These are phyloP conservation scores for Calonectris borealis DNA, from an alignment of 2,113 vertebrate species.

Conservation along the genomic window DNA sequence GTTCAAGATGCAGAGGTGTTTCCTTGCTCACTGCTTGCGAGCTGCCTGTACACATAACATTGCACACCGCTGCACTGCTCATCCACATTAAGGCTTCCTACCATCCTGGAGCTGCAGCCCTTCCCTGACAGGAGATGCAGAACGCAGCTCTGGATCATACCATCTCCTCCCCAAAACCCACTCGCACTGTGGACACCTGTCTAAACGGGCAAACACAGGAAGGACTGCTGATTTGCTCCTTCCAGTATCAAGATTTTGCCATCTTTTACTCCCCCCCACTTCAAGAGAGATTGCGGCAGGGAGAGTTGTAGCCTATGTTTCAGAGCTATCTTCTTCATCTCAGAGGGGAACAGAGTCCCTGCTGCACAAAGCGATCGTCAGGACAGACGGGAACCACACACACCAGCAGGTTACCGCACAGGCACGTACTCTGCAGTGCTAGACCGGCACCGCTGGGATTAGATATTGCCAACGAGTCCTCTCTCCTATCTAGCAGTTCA, in stretches of 20 bases:
- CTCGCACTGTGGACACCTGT: accelerated
- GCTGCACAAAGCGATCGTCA: neutral
- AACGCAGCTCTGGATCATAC: neutral
- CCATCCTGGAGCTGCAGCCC: neutral
- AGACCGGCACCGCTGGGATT: neutral
- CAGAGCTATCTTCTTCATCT: neutral
- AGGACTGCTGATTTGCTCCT: neutral
- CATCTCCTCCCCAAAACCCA: neutral
- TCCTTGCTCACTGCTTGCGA: neutral
- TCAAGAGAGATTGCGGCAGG: neutral
- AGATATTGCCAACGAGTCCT: neutral
- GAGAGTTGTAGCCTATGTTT: neutral
- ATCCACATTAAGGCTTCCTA: neutral
- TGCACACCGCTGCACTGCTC: neutral
- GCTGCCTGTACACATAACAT: neutral
- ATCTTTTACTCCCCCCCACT: neutral
- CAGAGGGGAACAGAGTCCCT: neutral
- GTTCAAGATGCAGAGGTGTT: neutral
- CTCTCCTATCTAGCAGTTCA: neutral
- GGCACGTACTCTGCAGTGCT: neutral
- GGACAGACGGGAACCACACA: neutral
- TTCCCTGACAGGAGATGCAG: neutral
- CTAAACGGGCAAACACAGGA: neutral
- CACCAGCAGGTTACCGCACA: neutral
- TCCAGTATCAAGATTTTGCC: neutral